A percentile compares a stretch with the other conserved stretches of the same genome.
These are phyloP conservation scores for Oxyruncus cristatus DNA, from an alignment of 2,113 vertebrate genomes.

Conservation along the genomic window DNA sequence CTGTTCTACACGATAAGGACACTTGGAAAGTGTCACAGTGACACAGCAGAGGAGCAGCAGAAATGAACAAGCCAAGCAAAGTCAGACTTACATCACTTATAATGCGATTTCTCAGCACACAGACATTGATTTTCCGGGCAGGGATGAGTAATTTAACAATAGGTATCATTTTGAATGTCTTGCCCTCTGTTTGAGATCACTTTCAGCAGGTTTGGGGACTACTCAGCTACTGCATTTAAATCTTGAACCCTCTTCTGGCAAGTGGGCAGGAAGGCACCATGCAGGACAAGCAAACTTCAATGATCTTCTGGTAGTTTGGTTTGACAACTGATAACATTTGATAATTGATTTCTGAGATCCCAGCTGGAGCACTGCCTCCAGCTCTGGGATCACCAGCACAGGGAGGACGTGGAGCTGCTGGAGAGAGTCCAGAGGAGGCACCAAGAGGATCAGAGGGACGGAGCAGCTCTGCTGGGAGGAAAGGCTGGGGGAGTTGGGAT, in stretches of 20 bases:
- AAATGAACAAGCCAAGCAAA: neutral
- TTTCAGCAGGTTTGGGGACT: neutral
- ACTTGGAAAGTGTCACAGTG: neutral
- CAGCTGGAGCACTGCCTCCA: neutral
- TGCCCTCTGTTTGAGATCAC: neutral
- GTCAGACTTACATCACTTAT: neutral
- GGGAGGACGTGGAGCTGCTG: neutral
- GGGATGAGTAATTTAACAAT: neutral
- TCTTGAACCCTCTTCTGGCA: accelerated
- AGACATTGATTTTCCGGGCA: neutral
- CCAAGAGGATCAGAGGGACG: neutral
- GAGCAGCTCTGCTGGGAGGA: neutral
- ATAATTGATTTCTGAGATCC: neutral
- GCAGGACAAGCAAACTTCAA: neutral
- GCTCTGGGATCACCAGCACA: neutral
- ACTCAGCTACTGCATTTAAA: neutral
- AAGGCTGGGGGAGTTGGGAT: neutral
- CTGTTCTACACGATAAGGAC: neutral
- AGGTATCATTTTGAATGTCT: accelerated
- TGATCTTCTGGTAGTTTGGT: neutral
- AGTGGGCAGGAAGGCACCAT: neutral
- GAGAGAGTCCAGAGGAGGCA: neutral
- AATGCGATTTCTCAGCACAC: neutral
- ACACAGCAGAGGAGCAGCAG: neutral
- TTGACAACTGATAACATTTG: neutral